Base-by-base conservation (phyloP, 2,113 vertebrate species). In the Cercopithecus mona region DNA sequence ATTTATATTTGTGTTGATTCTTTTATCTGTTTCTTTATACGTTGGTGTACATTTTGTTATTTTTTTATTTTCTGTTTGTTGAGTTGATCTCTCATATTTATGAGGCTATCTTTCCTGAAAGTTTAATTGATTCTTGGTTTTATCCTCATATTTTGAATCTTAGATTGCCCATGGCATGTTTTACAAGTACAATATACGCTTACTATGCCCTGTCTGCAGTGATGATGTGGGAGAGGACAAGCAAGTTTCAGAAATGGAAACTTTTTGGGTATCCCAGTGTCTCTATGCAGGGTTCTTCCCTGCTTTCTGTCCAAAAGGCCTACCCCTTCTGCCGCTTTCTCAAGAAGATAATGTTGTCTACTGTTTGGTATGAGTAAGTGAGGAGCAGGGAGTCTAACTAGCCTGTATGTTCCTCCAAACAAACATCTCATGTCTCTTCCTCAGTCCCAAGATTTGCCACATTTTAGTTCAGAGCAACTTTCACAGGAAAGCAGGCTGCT, bases 91-190 rank as follows among this genome's bases (percentile, higher is more conserved):
- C 48, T 92, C 52, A 48, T 1, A 30, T 79, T 61, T 84, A 45
- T 43, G 18, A 13, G 22, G n/a, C 90, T 95, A 20, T 68, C 8
- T 83, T 82, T 95, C 48, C 32, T 68, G 22, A 92, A 81, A 12
- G 1, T n/a, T 61, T 81, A 52, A 3, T 7, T 35, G 10, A 32
- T 25, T 95, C 6, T 84, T 75, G 32, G 7, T 14, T 93, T 92
- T 64, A 70, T 38, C 23, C 8, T 80, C 55, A 30, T 38, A 12
- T 88, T 91, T 90, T 75, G 20, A 55, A 68, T 52, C 25, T 8
- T 14, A 81, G 7, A 40, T n/a, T 48, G 50, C 8, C 9, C 38
- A 50, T 55, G 18, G 1, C 11, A 2, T 88, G 11, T 66, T 78
- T 93, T 59, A 16, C 14, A 50, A 30, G 23, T 3, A 23, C 14